These are phyloP conservation scores for Amphiduros pacificus DNA, from an alignment of 2,888 invertebrate genomes.

Conservation along the genomic window DNA sequence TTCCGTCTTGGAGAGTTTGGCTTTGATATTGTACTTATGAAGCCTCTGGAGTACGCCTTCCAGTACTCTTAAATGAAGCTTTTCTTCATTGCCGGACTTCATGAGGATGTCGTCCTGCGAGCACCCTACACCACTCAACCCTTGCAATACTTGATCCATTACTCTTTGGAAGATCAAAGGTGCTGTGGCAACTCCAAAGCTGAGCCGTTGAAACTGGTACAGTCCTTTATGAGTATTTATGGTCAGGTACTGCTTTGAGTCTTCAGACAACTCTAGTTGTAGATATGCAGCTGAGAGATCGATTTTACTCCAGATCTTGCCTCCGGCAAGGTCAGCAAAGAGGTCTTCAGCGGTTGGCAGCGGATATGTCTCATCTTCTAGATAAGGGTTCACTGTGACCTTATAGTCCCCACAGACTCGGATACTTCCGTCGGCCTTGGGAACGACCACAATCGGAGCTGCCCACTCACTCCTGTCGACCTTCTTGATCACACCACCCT, in stretches of 20 bases:
- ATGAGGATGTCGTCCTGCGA: slow-evolving; percentile 3
- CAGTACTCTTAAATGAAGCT: too few relatives aligned
- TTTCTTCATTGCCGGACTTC: not conserved
- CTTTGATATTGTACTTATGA: too few relatives aligned
- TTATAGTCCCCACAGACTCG: slow-evolving; percentile 14
- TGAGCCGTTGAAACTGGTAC: not conserved
- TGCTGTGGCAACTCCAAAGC: slow-evolving; percentile 6
- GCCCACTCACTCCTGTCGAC: slow-evolving; percentile 10
- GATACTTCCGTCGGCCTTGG: not conserved
- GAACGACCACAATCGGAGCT: slow-evolving; percentile 6
- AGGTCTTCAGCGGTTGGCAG: slow-evolving; percentile 13
- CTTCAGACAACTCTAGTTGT: slow-evolving; percentile 3
- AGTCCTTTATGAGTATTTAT: slow-evolving; percentile 11
- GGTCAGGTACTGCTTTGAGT: slow-evolving; percentile 1
- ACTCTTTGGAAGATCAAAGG: not conserved
- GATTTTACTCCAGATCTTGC: not conserved
- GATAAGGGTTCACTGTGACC: slow-evolving; percentile 4
- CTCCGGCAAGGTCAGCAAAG: slow-evolving; percentile 1
- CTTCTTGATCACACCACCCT: not conserved
- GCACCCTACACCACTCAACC: slow-evolving; percentile 1
- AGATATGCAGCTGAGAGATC: slow-evolving; percentile 4
- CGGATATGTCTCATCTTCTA: slow-evolving; percentile 9
- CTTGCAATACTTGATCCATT: slow-evolving; percentile 1
- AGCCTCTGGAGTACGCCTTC: too few relatives aligned
- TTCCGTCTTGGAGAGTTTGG: too few relatives aligned